Evolutionary conservation across 2,888 invertebrate genomes (phyloP).

Genomic region (Coleophora deauratella): DNA sequence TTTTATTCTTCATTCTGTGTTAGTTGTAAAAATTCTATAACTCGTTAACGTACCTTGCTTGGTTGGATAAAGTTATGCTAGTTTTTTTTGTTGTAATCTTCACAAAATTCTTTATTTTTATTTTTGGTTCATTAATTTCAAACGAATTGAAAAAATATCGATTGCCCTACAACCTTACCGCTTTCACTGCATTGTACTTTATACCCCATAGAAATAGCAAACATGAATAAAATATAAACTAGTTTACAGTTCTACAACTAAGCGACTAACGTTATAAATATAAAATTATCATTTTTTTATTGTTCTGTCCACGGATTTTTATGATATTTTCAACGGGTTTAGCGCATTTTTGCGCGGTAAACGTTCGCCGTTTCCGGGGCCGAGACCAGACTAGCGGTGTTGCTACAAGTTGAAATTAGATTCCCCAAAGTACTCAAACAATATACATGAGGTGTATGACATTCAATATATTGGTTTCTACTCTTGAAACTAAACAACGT

Average conservation of each 20-base stretch:
- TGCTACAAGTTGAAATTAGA: constrained; percentile 21
- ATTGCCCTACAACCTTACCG: constrained; percentile 22
- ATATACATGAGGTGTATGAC: too few species aligned
- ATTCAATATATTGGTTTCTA: too few species aligned
- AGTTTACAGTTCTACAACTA: too few species aligned
- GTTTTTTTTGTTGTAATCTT: too few species aligned
- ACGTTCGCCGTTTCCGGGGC: constrained; percentile 35
- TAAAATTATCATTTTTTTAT: constrained; percentile 40
- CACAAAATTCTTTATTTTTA: too few species aligned
- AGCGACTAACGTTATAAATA: constrained; percentile 52
- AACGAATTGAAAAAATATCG: constrained; percentile 3
- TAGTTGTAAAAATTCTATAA: too few species aligned
- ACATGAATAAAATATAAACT: background rate
- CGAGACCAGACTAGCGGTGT: constrained; percentile 37
- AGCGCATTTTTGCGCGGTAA: constrained; percentile 39
- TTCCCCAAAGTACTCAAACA: too few species aligned
- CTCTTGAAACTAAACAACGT: too few species aligned
- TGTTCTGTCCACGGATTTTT: constrained; percentile 38
- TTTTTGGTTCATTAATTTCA: too few species aligned
- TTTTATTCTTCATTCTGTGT: too few species aligned
- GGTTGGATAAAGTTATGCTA: too few species aligned
- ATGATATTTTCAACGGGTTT: constrained; percentile 20
- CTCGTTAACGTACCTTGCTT: too few species aligned
- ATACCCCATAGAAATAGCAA: constrained; percentile 14
- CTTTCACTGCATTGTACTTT: constrained; percentile 22